Conservation (phyloP, 2,797 vertebrate genomes). For the Danio choprae region DNA sequence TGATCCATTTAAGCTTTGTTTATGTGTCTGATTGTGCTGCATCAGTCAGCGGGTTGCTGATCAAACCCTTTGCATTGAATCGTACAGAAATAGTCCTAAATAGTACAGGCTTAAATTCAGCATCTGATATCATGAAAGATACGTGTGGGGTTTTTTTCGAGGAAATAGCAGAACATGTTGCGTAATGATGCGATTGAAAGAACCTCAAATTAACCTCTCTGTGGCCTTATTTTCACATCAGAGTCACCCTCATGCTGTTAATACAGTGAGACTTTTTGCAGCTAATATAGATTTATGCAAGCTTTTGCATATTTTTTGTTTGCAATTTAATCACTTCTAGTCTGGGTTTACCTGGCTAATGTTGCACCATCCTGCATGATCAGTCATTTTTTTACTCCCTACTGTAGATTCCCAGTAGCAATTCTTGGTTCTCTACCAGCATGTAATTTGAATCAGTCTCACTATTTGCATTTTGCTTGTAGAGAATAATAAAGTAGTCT, state of each 20-base stretch:
- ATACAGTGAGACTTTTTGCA: background rate
- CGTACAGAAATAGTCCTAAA: background rate
- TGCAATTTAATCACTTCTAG: background rate
- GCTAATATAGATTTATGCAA: background rate
- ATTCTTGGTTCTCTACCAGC: background rate
- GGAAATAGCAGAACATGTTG: constrained; percentile 55
- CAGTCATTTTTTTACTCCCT: background rate
- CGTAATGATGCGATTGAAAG: constrained; percentile 50
- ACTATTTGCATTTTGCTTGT: background rate
- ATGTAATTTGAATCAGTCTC: background rate
- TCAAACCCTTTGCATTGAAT: background rate
- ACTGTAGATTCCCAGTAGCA: background rate
- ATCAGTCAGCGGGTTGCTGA: background rate
- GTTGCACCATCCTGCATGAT: background rate
- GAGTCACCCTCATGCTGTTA: background rate
- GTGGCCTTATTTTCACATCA: constrained; percentile 29
- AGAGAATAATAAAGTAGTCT: background rate
- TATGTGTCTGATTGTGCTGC: background rate
- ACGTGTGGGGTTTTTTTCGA: constrained; percentile 59
- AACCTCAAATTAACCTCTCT: constrained; percentile 16
- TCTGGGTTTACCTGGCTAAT: background rate
- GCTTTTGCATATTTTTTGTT: background rate
- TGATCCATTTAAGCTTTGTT: constrained; percentile 37
- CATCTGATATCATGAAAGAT: constrained; percentile 39
- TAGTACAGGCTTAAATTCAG: background rate